Conservation (phyloP, 35 echinoderm and acorn worm genomes). For the Eucidaris tribuloides region DNA sequence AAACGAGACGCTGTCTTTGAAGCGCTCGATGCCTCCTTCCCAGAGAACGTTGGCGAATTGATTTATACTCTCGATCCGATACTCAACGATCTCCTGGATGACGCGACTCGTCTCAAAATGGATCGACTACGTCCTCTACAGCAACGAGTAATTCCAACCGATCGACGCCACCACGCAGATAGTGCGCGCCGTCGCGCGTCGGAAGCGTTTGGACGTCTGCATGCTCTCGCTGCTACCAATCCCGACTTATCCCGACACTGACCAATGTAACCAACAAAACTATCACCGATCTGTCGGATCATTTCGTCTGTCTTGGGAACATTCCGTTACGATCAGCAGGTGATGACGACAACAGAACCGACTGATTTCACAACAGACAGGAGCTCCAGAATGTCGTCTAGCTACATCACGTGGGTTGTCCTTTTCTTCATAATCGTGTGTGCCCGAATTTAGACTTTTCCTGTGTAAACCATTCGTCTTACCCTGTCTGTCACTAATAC, state of each 20-base stretch:
- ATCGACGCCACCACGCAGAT: slow-evolving; percentile 24
- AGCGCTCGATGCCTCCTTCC: no score
- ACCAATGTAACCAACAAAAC: slow-evolving; percentile 38
- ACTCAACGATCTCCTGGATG: no score
- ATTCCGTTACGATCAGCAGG: slow-evolving; percentile 11
- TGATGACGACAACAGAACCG: not conserved
- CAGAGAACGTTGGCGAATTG: no score
- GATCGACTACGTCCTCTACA: slow-evolving; percentile 65
- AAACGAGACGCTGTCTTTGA: slow-evolving; percentile 16
- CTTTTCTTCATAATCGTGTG: no score
- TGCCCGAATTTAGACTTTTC: no score
- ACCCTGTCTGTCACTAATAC: no score
- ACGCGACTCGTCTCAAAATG: slow-evolving; percentile 43
- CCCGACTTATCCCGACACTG: slow-evolving; percentile 37
- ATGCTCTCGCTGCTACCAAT: slow-evolving; percentile 36
- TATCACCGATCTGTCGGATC: slow-evolving; percentile 67
- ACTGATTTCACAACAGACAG: not conserved
- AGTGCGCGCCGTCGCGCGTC: slow-evolving; percentile 12
- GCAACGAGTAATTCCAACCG: slow-evolving; percentile 44
- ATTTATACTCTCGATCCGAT: no score
- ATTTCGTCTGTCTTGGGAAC: slow-evolving; percentile 63
- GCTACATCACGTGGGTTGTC: no score
- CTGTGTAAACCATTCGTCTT: no score
- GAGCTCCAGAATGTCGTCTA: no score
- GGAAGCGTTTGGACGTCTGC: slow-evolving; percentile 36